phyloP scores from a whole-genome alignment of 2,888 invertebrate species.

The Dermolepida albohirtum region DNA sequence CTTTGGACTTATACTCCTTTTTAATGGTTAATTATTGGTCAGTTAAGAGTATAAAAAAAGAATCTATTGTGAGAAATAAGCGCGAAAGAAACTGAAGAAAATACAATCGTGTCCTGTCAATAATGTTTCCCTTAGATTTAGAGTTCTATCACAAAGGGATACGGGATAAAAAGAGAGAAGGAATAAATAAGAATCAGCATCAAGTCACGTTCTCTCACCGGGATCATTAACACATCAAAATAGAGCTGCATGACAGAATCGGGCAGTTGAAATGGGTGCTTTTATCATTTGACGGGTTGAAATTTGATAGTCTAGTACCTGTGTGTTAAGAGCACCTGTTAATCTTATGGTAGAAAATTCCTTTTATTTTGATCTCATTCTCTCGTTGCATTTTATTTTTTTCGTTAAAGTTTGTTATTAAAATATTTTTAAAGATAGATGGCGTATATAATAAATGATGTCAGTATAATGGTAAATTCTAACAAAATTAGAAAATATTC shows the following conservation, averaged over 20 bases:
- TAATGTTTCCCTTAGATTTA: background rate
- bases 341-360: background rate
- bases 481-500: conserved; percentile 6
- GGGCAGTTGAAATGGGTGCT: conserved; percentile 25
- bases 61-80: background rate
- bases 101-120: background rate
- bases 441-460: no score
- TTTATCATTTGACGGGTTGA: conserved; percentile 26
- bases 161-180: background rate
- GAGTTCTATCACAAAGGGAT: no score
- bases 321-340: conserved; percentile 3
- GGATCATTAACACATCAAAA: conserved; percentile 42
- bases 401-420: no score
- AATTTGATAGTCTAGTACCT: conserved; percentile 12
- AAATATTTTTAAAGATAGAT: no score
- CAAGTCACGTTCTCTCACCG: conserved; percentile 13
- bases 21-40: background rate
- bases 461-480: no score
- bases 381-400: background rate
- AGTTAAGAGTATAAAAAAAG: conserved; percentile 1
- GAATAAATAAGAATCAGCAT: conserved; percentile 19
- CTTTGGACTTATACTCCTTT: background rate
- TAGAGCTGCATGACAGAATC: conserved; percentile 15
- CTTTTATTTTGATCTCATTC: background rate
- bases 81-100: no score